These are phyloP conservation scores for Drosophila sturtevanti DNA, from an alignment of 1,140 invertebrate genomes.

Conservation along the genomic window DNA sequence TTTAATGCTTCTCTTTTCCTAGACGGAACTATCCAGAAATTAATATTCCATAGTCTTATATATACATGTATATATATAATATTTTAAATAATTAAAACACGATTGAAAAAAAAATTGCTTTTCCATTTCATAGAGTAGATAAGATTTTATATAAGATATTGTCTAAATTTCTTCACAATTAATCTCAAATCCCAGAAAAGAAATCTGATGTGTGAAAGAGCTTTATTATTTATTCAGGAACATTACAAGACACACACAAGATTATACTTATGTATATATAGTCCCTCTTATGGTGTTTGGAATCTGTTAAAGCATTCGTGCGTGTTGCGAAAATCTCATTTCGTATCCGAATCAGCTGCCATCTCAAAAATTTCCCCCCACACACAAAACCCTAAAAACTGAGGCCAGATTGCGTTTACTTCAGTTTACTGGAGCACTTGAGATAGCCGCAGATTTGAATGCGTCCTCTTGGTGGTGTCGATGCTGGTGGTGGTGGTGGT, in stretches of 20 bases:
- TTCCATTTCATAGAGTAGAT: no score
- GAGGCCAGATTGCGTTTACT: not conserved
- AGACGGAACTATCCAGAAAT: no score
- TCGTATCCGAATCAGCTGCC: not conserved
- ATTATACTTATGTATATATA: not conserved
- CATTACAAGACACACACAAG: not conserved
- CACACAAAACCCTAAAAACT: not conserved
- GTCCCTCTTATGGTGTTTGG: not conserved
- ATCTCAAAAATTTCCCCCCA: not conserved
- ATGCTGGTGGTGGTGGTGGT: conserved; percentile 14
- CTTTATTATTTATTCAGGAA: not conserved
- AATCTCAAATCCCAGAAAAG: not conserved
- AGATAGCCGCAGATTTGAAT: conserved; percentile 59
- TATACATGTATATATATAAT: no score
- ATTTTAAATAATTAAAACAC: no score
- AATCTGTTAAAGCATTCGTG: conserved; percentile 11
- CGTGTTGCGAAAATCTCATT: conserved; percentile 1
- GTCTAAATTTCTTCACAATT: no score
- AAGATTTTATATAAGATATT: no score
- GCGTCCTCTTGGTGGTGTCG: conserved; percentile 5
- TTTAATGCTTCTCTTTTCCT: no score
- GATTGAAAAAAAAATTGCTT: not conserved
- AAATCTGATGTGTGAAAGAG: not conserved
- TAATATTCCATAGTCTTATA: no score
- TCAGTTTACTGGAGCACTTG: conserved; percentile 1